Evolutionary conservation across 2,113 vertebrate species (phyloP), one percentile per base, ranked within the genome.

Genomic region (Sturnus vulgaris): DNA sequence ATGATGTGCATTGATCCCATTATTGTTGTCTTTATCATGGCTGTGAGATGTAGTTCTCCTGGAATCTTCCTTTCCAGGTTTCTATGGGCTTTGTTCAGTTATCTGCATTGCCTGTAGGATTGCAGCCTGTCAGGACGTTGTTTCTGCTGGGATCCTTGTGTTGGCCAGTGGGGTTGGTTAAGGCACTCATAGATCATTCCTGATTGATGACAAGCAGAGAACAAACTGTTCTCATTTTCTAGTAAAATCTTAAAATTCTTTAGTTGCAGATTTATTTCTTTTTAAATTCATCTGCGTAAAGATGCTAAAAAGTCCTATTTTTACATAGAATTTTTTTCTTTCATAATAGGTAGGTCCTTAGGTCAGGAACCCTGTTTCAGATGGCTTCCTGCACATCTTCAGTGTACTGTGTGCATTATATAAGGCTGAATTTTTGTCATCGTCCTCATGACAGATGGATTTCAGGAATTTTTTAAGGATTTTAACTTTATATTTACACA

Each of bases 91-190:
- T 73, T 52, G 30, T 66, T 82, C 1, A 3, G 20, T 75, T 27
- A 15, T 30, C n/a, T 63, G 42, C 16, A 2, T 35, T 60, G 31
- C 11, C 42, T 71, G 52, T 28, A 37, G 42, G 31, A 63, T 17
- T 73, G 39, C 15, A 81, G 14, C 6, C 18, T 63, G 15, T 23
- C 1, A 1, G 21, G 31, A 4, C 3, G 0, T 44, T 10, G 15
- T 47, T 42, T 64, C 37, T 73, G 9, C 64, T 33, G 35, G 35
- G 7, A 27, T 59, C 27, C n/a, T 75, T 50, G 4, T 55, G 15
- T 35, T 37, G 52, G 25, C 39, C 31, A 40, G 8, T 42, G 11
- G 12, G 50, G 11, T 60, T 35, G 52, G 10, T 81, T 60, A 72
- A 56, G n/a, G 53, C 19, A 37, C 21, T 77, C 19, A 21, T 24